Percentiles rank a stretch among this genome's conserved stretches.
These are phyloP conservation scores for Nixonia krombeini DNA, from an alignment of 1,140 invertebrate genomes.

Conservation along the genomic window DNA sequence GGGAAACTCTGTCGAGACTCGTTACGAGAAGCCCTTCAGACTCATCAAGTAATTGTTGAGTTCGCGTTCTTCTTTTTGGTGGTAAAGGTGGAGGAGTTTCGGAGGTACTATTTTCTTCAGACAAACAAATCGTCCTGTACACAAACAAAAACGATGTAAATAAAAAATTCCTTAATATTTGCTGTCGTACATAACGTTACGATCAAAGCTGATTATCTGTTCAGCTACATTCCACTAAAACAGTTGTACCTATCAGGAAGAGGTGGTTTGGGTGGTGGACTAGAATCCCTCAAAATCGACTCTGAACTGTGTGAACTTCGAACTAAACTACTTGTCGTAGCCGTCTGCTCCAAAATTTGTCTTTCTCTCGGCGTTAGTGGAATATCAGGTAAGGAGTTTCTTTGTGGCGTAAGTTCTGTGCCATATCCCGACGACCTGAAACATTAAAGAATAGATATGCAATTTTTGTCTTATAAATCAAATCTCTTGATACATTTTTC, in stretches of 20 bases:
- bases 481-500: constrained; percentile 5
- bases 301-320: constrained; percentile 83
- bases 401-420: constrained; percentile 70
- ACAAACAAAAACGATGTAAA: constrained; percentile 10
- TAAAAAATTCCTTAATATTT: constrained; percentile 9
- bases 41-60: constrained; percentile 70
- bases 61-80: constrained; percentile 77
- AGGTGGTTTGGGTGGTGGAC: constrained; percentile 89
- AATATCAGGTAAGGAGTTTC: constrained; percentile 85
- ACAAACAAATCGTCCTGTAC: constrained; percentile 58
- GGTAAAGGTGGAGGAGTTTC: constrained; percentile 78
- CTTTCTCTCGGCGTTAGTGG: constrained; percentile 83
- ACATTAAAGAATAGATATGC: constrained; percentile 10
- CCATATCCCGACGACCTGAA: constrained; percentile 66
- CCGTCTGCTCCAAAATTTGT: constrained; percentile 78
- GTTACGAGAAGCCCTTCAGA: constrained; percentile 71
- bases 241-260: constrained; percentile 77
- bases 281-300: constrained; percentile 77
- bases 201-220: not conserved
- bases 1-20: constrained; percentile 76
- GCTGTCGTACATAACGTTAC: not conserved
- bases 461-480: too few species aligned
- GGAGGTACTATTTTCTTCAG: constrained; percentile 64
- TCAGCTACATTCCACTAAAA: not conserved
- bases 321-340: constrained; percentile 72